These are phyloP conservation scores for Tipula helvola DNA, from an alignment of 2,888 invertebrate species.

Conservation along the genomic window DNA sequence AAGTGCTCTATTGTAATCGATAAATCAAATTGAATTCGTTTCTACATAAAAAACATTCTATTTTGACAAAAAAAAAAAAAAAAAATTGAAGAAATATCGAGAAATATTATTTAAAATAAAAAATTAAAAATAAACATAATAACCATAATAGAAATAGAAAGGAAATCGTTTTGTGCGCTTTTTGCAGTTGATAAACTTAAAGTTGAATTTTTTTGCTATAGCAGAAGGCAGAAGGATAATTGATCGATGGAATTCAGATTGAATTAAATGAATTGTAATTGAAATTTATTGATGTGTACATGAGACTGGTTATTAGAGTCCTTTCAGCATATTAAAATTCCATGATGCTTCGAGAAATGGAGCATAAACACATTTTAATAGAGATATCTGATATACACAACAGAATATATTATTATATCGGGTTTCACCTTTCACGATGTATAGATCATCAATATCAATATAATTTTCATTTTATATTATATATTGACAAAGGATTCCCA, in stretches of 20 bases:
- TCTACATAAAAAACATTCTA: background rate
- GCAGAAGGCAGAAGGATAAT: background rate
- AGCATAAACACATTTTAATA: background rate
- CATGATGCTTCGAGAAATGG: background rate
- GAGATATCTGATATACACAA: background rate
- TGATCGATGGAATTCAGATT: background rate
- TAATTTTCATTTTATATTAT: background rate
- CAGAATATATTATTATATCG: background rate
- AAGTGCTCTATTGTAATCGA: background rate
- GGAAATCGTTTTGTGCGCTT: background rate
- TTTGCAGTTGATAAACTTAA: background rate
- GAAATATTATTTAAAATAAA: background rate
- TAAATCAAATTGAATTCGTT: background rate
- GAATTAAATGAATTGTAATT: background rate
- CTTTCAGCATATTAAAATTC: background rate
- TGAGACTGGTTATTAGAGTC: background rate
- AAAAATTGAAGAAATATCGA: background rate
- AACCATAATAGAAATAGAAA: background rate
- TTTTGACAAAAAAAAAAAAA: background rate
- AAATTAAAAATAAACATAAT: background rate
- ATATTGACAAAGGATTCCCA: background rate
- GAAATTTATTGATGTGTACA: background rate
- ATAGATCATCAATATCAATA: background rate
- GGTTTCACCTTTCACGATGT: background rate
- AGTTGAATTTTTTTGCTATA: background rate